phyloP scores from a whole-genome alignment of 2,113 vertebrate species.

The Crocuta crocuta region DNA sequence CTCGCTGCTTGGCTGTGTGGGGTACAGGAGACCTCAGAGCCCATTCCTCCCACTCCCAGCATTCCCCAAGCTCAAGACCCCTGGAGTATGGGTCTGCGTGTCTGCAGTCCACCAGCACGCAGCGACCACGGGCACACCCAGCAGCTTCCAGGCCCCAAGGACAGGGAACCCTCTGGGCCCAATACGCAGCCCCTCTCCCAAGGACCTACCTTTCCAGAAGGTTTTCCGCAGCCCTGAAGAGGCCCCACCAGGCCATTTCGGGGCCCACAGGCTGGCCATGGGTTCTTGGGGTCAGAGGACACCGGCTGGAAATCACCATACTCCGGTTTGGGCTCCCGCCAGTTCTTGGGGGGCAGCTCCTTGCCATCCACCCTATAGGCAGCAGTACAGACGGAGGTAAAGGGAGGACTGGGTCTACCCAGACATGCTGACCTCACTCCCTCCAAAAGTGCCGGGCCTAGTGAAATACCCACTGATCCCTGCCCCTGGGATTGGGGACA shows the following conservation, averaged over 20 bases:
- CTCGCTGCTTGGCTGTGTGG: slow-evolving; percentile 76
- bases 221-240: slow-evolving; percentile 87
- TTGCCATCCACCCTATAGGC: slow-evolving; percentile 94
- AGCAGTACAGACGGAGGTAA: neutral
- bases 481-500: neutral
- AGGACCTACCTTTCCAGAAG: slow-evolving; percentile 84
- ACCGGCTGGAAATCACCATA: slow-evolving; percentile 83
- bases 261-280: slow-evolving; percentile 90
- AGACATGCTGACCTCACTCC: neutral
- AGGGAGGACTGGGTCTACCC: neutral
- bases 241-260: slow-evolving; percentile 90
- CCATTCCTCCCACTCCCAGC: neutral
- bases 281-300: slow-evolving; percentile 92
- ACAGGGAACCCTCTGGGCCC: neutral
- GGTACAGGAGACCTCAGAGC: neutral
- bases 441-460: neutral
- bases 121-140: neutral
- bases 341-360: slow-evolving; percentile 87
- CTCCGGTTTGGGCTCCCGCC: slow-evolving; percentile 88
- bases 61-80: neutral
- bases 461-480: neutral
- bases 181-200: no score
- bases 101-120: neutral
- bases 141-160: neutral
- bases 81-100: neutral